Base-by-base conservation (phyloP, 2,888 invertebrate species). In the Amblyjoppa fuscipennis region DNA sequence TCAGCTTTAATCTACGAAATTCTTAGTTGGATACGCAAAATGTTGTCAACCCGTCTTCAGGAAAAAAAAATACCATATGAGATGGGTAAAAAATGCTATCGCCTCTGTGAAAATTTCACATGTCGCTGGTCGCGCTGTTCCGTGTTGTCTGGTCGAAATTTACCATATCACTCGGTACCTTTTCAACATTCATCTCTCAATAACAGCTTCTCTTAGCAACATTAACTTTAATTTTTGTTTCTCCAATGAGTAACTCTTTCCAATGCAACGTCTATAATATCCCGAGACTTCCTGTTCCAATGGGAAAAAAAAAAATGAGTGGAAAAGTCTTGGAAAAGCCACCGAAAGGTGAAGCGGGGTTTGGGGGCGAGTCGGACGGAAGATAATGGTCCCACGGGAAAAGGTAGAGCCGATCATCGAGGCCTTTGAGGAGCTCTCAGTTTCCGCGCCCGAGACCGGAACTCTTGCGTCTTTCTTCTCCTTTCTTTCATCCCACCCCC, bases 371-470 rank as follows among this genome's bases (percentile, higher is more conserved):
- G 74, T 68, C 51, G 68, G 70, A 68, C 45, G 84, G 81, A 84
- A 84, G 78, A 78, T 84, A 84, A 81, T 84, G 77, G 84, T 78
- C 84, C 74, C 69, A 51, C 64, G 77, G 71, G 81, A 74, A 81
- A 76, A 77, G 68, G 34, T 41, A 70, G 84, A 81, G 77, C 53
- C 74, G 84, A 84, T 84, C 71, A 74, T 51, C 74, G 61, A 51
- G 38, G 69, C 84, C 73, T 81, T 81, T 74, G 77, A 84, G 61
- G 11, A 81, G 69, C 41, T 69, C 51, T 80, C 71, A 31, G 79
- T 64, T 80, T 80, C 71, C 71, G 71, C 28, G 41, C 61, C 61
- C 66, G 41, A 66, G 38, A 68, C 77, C 68, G 68, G 77, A 56
- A 77, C 56, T 38, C 64, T 66, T 56, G 11, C 53, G 16, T 77